Conservation (phyloP, 2,113 vertebrate genomes). For the Numenius arquata region DNA sequence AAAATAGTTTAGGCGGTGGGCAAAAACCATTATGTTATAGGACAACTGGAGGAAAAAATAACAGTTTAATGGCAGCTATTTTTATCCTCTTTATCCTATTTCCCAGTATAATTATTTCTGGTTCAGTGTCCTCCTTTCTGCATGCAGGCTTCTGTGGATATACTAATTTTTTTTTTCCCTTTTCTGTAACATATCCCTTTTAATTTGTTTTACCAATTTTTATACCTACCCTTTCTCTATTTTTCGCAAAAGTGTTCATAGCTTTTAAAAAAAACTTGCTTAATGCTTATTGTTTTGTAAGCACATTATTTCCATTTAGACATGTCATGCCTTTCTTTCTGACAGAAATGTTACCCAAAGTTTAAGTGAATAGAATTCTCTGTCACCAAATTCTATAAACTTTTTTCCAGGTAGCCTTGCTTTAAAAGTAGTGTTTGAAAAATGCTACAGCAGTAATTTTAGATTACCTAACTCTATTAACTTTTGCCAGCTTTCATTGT, state of each 20-base stretch:
- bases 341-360: not conserved
- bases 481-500: not conserved
- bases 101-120: constrained; percentile 62
- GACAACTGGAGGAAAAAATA: constrained; percentile 42
- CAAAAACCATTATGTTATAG: not conserved
- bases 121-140: constrained; percentile 56
- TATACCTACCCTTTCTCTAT: not conserved
- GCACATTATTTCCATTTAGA: not conserved
- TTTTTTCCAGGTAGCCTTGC: not conserved
- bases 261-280: not conserved
- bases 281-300: not conserved
- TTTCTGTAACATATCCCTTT: not conserved
- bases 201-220: not conserved
- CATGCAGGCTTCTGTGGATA: constrained; percentile 6
- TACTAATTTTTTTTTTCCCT: not conserved
- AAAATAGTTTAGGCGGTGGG: not conserved
- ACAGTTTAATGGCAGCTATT: constrained; percentile 51
- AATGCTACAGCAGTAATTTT: not conserved
- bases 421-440: not conserved
- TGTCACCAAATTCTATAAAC: not conserved
- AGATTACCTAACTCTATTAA: not conserved
- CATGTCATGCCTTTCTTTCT: not conserved
- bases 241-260: not conserved
- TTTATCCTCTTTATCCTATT: constrained; percentile 64
- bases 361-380: not conserved